Evolutionary conservation across 2,113 vertebrate genomes (phyloP).

Genomic region (Morone saxatilis): DNA sequence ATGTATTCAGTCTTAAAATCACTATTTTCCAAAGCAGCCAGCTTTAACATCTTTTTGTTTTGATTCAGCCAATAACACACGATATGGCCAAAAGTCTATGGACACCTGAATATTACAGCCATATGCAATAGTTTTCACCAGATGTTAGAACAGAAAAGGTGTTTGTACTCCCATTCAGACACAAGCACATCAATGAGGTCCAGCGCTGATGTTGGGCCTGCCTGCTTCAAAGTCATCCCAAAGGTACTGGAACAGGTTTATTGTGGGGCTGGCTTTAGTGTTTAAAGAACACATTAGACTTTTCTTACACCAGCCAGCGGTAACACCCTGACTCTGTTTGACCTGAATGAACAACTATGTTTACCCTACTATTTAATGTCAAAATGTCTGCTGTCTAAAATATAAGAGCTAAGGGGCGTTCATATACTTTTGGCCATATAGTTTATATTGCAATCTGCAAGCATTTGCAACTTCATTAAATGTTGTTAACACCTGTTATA

Average conservation of each 20-base stretch:
- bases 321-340: no score
- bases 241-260: no score
- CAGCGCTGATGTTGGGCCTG: no score
- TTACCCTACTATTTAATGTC: no score
- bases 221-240: no score
- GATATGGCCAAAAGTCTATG: neutral
- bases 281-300: no score
- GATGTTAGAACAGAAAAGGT: no score
- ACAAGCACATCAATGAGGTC: neutral
- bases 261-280: no score
- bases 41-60: neutral
- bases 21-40: neutral
- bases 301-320: no score
- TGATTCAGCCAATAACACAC: neutral
- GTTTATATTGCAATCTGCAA: neutral
- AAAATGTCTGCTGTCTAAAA: no score
- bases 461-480: neutral
- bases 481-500: neutral
- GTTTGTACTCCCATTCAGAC: neutral
- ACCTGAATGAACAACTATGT: no score
- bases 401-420: no score
- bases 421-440: constrained; percentile 13
- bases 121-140: neutral
- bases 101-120: neutral
- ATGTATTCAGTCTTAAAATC: constrained; percentile 66